These are phyloP conservation scores for Apamea crenata DNA, from an alignment of 2,888 invertebrate species.

Conservation along the genomic window DNA sequence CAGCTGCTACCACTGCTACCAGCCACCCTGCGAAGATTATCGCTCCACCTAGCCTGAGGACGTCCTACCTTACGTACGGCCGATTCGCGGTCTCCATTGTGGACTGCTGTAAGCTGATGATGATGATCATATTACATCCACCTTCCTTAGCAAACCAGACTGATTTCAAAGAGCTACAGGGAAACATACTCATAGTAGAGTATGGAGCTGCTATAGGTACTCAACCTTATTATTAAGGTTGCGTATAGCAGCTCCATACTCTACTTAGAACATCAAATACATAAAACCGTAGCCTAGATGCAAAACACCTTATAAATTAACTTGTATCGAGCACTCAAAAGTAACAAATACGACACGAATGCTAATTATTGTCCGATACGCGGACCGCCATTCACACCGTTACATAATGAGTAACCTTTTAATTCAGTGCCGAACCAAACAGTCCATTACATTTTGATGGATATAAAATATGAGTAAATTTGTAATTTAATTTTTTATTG, in stretches of 20 bases:
- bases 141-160: too few relatives aligned
- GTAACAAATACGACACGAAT: constrained; percentile 65
- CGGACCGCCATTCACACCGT: constrained; percentile 62
- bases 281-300: background rate
- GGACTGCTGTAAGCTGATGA: background rate
- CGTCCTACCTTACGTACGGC: background rate
- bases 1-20: background rate
- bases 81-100: background rate
- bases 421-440: constrained; percentile 18
- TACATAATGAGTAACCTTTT: constrained; percentile 42
- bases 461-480: constrained; percentile 1
- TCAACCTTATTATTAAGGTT: too few relatives aligned
- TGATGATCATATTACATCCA: background rate
- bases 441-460: constrained; percentile 44
- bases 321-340: constrained; percentile 38
- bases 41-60: background rate
- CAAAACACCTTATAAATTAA: constrained; percentile 27
- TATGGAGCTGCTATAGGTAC: too few relatives aligned
- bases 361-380: constrained; percentile 67
- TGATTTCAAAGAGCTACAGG: background rate
- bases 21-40: background rate
- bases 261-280: background rate
- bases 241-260: background rate
- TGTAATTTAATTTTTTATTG: background rate
- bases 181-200: too few relatives aligned